Evolutionary conservation across 2,797 vertebrate species (phyloP).

Genomic region (Epinephelus malabaricus): DNA sequence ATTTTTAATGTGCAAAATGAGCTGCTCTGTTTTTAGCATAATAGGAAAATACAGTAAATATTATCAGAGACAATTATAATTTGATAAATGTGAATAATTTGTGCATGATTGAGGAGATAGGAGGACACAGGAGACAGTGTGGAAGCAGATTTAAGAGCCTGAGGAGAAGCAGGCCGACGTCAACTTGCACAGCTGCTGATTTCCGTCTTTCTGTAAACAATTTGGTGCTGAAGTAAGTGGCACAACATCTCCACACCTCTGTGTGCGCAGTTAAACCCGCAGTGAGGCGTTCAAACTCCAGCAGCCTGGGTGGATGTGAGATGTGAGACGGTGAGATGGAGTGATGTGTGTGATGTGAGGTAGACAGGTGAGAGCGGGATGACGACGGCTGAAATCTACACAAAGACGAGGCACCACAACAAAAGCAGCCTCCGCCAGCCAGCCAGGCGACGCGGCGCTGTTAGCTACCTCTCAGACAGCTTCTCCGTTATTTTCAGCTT

Average conservation of each 20-base stretch:
- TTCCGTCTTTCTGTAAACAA: slow-evolving; percentile 61
- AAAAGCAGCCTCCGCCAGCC: slow-evolving; percentile 72
- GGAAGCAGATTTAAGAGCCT: background rate
- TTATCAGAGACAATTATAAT: too few relatives aligned
- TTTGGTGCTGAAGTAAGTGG: slow-evolving; percentile 37
- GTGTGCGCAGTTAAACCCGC: background rate
- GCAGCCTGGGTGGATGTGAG: background rate
- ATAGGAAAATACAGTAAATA: background rate
- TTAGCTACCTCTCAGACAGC: slow-evolving; percentile 87
- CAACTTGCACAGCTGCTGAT: slow-evolving; percentile 46
- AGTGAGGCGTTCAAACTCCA: background rate
- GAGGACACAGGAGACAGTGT: background rate
- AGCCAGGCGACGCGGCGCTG: slow-evolving; percentile 47
- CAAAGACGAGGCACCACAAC: slow-evolving; percentile 77
- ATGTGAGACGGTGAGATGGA: background rate
- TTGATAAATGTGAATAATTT: background rate
- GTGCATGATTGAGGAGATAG: background rate
- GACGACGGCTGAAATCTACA: slow-evolving; percentile 69
- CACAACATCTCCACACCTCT: background rate
- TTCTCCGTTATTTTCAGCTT: slow-evolving; percentile 86
- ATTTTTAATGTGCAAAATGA: background rate
- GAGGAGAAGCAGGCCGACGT: slow-evolving; percentile 52
- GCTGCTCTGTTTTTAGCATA: background rate
- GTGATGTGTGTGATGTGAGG: slow-evolving; percentile 16
- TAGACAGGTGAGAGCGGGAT: slow-evolving; percentile 74